Conservation (phyloP, 2,888 invertebrate genomes). For the Tetragnatha montana region DNA sequence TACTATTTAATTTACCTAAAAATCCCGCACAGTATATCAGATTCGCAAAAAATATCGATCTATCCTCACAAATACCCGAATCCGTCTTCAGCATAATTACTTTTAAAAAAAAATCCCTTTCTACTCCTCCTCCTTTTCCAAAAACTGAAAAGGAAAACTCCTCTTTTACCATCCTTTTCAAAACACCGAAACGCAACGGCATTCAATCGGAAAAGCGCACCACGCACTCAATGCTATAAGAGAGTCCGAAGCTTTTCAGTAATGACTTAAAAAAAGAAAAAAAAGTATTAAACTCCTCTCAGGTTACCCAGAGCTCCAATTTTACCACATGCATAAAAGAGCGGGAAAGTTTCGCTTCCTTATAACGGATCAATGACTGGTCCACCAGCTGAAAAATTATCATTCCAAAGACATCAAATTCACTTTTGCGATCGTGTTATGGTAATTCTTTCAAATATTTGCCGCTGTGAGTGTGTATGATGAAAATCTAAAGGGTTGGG, state of each 20-base stretch:
- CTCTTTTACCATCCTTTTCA: background rate
- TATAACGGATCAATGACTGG: background rate
- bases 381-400: background rate
- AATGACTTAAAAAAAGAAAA: background rate
- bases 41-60: background rate
- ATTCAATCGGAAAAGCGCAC: background rate
- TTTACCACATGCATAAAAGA: background rate
- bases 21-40: too few relatives aligned
- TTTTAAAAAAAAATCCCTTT: background rate
- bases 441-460: conserved; percentile 1
- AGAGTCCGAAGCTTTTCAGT: background rate
- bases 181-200: background rate
- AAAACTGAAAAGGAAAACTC: background rate
- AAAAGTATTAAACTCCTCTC: background rate
- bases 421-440: background rate
- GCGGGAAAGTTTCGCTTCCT: background rate
- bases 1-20: too few relatives aligned
- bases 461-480: background rate
- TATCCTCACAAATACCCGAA: background rate
- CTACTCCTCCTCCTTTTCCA: background rate
- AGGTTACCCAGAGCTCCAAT: background rate
- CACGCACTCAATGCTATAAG: background rate
- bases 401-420: background rate
- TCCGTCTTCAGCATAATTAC: background rate
- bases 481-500: background rate